Evolutionary conservation across 1,140 invertebrate genomes (phyloP).

Genomic region (Anagrus nilaparvatae): DNA sequence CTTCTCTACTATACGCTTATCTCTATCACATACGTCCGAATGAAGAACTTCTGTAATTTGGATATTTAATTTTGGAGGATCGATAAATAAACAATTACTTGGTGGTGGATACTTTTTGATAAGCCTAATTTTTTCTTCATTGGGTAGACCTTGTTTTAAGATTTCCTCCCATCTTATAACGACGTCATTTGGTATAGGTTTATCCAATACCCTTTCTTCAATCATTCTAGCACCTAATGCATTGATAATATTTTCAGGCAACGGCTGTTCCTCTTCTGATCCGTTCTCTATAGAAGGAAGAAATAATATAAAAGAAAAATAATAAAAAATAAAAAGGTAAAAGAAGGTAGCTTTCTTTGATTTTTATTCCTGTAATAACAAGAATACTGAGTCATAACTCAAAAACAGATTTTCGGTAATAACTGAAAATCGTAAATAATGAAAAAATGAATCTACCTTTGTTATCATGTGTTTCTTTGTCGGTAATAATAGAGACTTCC

Average conservation of each 20-base stretch:
- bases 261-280: not conserved
- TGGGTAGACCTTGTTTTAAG: conserved; percentile 1
- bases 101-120: conserved; percentile 8
- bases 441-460: too few species aligned
- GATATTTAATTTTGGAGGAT: conserved; percentile 6
- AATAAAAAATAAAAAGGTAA: too few species aligned
- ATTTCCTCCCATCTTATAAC: conserved; percentile 4
- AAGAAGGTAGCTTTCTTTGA: too few species aligned
- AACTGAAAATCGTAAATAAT: too few species aligned
- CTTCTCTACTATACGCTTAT: conserved; percentile 3
- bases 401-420: too few species aligned
- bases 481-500: too few species aligned
- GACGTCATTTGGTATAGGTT: not conserved
- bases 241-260: not conserved
- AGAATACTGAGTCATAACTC: too few species aligned
- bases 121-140: not conserved
- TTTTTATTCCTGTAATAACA: too few species aligned
- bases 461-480: too few species aligned
- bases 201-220: not conserved
- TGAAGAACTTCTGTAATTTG: not conserved
- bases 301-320: too few species aligned
- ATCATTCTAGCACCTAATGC: not conserved
- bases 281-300: too few species aligned
- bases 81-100: not conserved
- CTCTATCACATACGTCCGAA: not conserved